Conservation (phyloP, 2,113 vertebrate genomes). For the Phalacrocorax brasilianus region DNA sequence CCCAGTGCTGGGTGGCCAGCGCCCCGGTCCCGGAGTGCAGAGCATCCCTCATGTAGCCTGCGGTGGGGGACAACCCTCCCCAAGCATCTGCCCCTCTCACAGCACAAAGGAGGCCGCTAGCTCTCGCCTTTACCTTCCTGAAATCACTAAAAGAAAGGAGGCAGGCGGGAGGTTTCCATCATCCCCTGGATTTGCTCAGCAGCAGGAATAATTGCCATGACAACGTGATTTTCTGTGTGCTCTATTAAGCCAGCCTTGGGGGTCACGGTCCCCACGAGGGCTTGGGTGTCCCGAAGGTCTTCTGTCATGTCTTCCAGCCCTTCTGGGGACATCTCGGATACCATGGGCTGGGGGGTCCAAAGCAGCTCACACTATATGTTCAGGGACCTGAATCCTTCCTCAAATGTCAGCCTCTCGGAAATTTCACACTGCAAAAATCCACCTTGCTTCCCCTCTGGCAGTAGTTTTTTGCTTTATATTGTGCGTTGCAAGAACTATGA, state of each 20-base stretch:
- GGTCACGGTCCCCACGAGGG: accelerated
- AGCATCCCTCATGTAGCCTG: not conserved
- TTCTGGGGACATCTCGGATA: not conserved
- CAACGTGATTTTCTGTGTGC: not conserved
- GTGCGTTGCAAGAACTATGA: not conserved
- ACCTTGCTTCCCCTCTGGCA: not conserved
- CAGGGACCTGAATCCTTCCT: not conserved
- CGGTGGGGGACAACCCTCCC: not conserved
- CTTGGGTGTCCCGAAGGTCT: not conserved
- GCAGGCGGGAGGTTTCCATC: not conserved
- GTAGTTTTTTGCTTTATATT: not conserved
- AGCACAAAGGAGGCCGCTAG: not conserved
- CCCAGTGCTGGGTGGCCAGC: not conserved
- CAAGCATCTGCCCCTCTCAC: not conserved
- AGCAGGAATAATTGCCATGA: not conserved
- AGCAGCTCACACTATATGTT: not conserved
- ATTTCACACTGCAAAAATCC: not conserved
- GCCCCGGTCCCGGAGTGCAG: not conserved
- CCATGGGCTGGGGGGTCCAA: not conserved
- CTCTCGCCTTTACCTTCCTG: accelerated
- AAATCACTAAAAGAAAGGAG: not conserved
- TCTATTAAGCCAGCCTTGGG: not conserved
- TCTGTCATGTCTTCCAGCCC: not conserved
- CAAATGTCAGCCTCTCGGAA: not conserved
- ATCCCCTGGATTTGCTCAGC: not conserved